Conservation (phyloP, 1,140 invertebrate genomes). For the Scaptomyza graminum region DNA sequence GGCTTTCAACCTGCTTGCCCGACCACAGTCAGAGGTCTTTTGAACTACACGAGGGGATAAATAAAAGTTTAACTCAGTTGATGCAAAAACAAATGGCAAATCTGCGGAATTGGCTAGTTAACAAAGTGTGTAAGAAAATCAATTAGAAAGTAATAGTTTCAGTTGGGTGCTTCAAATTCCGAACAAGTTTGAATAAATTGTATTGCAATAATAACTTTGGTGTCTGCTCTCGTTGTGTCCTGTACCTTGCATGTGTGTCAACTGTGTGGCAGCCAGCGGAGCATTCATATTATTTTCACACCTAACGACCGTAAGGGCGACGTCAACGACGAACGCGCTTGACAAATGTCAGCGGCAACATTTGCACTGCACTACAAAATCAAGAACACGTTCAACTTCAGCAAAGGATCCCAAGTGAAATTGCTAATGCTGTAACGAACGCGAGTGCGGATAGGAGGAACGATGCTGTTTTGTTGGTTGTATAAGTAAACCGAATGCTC, state of each 20-base stretch:
- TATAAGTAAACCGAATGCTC: conserved; percentile 54
- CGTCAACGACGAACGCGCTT: conserved; percentile 25
- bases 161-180: neutral
- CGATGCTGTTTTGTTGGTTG: conserved; percentile 6
- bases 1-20: conserved; percentile 46
- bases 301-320: conserved; percentile 44
- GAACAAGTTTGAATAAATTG: neutral
- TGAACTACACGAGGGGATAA: conserved; percentile 10
- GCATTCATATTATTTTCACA: conserved; percentile 70
- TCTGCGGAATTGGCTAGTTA: too few species aligned
- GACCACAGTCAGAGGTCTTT: neutral
- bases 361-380: conserved; percentile 62
- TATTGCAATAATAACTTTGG: conserved; percentile 1
- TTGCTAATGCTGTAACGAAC: neutral
- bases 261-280: conserved; percentile 42
- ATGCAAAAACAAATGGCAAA: neutral
- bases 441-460: too few species aligned
- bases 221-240: conserved; percentile 17
- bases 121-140: too few species aligned
- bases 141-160: too few species aligned
- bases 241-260: conserved; percentile 15
- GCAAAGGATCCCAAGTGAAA: conserved; percentile 3
- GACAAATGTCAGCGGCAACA: conserved; percentile 58
- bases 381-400: conserved; percentile 8
- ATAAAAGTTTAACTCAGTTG: neutral